Percentiles rank a stretch among this genome's conserved stretches.
These are phyloP conservation scores for Agelas oroides DNA, from an alignment of 37 sponge, comb jelly and placozoan genomes.

Conservation along the genomic window DNA sequence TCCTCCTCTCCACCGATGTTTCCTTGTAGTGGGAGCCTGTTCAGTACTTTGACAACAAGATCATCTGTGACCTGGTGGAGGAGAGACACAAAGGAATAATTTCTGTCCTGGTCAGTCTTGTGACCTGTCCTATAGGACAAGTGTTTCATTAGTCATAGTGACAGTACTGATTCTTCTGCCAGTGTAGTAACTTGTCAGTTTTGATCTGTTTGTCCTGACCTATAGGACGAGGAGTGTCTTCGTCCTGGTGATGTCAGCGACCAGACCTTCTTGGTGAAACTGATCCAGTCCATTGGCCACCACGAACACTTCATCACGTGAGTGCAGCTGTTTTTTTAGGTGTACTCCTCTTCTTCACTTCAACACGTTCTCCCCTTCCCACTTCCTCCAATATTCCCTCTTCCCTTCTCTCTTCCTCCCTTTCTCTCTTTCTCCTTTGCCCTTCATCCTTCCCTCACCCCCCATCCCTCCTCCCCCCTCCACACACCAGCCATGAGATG, in stretches of 20 bases:
- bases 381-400: background rate
- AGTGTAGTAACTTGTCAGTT: no score
- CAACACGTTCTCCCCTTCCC: background rate
- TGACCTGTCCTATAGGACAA: no score
- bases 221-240: slow-evolving; percentile 86
- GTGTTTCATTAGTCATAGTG: slow-evolving; percentile 52
- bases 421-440: background rate
- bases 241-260: slow-evolving; percentile 83
- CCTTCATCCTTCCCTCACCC: background rate
- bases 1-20: no score
- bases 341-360: no score
- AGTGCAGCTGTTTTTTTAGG: background rate
- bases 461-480: background rate
- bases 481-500: slow-evolving; percentile 48
- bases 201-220: background rate
- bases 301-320: slow-evolving; percentile 80
- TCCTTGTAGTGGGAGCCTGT: slow-evolving; percentile 85
- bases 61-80: slow-evolving; percentile 89
- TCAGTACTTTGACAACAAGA: slow-evolving; percentile 88
- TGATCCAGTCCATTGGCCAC: slow-evolving; percentile 54
- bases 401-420: background rate
- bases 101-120: slow-evolving; percentile 58
- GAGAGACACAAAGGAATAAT: slow-evolving; percentile 85
- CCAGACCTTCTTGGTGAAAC: slow-evolving; percentile 68
- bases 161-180: slow-evolving; percentile 52